Evolutionary conservation across 2,888 invertebrate genomes (phyloP).

Genomic region (Conops quadrifasciatus): DNA sequence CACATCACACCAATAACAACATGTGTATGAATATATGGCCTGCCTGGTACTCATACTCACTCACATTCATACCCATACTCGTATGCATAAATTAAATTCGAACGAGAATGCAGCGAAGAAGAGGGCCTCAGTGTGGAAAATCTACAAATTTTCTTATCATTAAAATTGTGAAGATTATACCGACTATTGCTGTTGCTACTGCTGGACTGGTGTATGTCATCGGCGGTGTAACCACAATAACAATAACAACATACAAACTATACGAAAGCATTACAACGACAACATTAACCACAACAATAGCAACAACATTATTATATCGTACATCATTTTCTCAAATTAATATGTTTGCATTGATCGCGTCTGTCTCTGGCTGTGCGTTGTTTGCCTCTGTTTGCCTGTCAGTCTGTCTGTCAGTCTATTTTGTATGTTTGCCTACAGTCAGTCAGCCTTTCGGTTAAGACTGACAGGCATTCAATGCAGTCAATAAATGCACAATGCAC

Average conservation of each 20-base stretch:
- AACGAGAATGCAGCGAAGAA: not conserved
- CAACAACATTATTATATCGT: conserved; percentile 19
- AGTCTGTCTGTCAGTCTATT: conserved; percentile 12
- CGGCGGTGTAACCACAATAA: not conserved
- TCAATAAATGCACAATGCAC: not conserved
- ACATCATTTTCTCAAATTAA: conserved; percentile 30
- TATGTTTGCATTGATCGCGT: conserved; percentile 22
- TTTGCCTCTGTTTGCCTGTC: not conserved
- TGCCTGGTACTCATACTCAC: no score
- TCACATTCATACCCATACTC: no score
- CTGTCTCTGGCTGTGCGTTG: not conserved
- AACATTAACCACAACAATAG: conserved; percentile 2
- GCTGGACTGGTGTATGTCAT: conserved; percentile 14
- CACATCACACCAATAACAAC: no score
- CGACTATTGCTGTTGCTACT: no score
- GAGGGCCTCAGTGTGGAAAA: conserved; percentile 18
- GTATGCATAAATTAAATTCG: conserved; percentile 10
- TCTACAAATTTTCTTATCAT: conserved; percentile 25
- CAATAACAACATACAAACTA: conserved; percentile 2
- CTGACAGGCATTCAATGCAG: not conserved
- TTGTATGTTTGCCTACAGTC: not conserved
- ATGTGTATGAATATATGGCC: no score
- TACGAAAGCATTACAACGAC: not conserved
- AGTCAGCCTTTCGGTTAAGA: not conserved
- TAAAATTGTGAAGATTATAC: not conserved